Conservation (phyloP, 2,113 vertebrate genomes). For the Clarias magur region DNA sequence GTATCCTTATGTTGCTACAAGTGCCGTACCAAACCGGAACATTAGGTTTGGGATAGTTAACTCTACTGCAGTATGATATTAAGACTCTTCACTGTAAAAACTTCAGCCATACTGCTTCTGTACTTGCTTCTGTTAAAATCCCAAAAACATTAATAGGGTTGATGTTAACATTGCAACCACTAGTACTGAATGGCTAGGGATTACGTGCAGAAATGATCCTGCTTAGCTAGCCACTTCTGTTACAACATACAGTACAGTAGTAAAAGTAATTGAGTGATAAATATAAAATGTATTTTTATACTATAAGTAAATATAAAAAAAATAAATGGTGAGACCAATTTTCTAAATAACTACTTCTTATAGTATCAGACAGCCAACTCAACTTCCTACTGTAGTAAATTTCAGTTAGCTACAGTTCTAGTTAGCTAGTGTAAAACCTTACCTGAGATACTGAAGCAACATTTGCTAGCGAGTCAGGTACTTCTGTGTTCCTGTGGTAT, state of each 20-base stretch:
- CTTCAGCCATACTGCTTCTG: neutral
- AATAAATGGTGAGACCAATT: neutral
- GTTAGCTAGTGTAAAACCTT: neutral
- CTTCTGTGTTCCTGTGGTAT: neutral
- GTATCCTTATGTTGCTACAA: neutral
- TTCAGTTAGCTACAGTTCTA: no score
- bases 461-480: neutral
- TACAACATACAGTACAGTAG: neutral
- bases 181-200: neutral
- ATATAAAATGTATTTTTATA: no score
- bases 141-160: neutral
- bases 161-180: neutral
- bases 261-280: neutral
- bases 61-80: neutral
- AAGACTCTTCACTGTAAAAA: neutral
- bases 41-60: neutral
- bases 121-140: neutral
- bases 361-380: no score
- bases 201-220: neutral
- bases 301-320: neutral
- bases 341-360: neutral
- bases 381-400: neutral
- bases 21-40: no score
- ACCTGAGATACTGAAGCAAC: neutral
- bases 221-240: neutral